These are phyloP conservation scores for Gymnothorax reevesii DNA, from an alignment of 2,797 vertebrate genomes.

Conservation along the genomic window DNA sequence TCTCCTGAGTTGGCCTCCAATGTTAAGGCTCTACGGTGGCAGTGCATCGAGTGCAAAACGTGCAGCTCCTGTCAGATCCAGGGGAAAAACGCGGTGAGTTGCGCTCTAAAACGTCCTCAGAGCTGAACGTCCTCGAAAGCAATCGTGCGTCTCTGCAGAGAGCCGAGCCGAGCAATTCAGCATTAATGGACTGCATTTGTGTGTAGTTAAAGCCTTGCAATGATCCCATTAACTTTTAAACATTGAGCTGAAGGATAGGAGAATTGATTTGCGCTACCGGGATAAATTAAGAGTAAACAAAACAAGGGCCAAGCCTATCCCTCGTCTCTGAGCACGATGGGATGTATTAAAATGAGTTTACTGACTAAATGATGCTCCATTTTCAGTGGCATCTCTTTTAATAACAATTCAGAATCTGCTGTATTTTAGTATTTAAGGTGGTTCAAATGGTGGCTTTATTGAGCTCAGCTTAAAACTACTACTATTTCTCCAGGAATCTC, in stretches of 20 bases:
- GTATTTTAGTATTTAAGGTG: background rate
- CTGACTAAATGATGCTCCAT: background rate
- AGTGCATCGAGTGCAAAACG: conserved; percentile 99
- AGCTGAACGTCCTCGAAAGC: background rate
- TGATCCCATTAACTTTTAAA: conserved; percentile 13
- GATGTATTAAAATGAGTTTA: background rate
- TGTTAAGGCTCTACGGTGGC: conserved; percentile 97
- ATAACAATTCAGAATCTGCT: background rate
- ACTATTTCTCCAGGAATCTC: background rate
- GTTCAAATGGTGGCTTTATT: background rate
- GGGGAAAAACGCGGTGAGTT: conserved; percentile 98
- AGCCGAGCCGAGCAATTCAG: background rate
- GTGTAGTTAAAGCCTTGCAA: background rate
- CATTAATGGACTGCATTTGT: background rate
- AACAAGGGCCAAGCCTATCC: background rate
- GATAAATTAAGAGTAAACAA: background rate
- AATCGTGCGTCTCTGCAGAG: background rate
- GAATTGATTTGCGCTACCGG: background rate
- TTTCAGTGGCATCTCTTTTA: background rate
- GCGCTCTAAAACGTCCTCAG: background rate
- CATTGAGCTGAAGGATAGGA: background rate
- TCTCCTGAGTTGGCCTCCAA: conserved; percentile 92
- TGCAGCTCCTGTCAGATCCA: conserved; percentile 98
- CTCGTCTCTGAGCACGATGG: background rate
- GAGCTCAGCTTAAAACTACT: background rate